Percentiles rank a stretch among this genome's conserved stretches.
These are phyloP conservation scores for Pandemis corylana DNA, from an alignment of 2,888 invertebrate species.

Conservation along the genomic window DNA sequence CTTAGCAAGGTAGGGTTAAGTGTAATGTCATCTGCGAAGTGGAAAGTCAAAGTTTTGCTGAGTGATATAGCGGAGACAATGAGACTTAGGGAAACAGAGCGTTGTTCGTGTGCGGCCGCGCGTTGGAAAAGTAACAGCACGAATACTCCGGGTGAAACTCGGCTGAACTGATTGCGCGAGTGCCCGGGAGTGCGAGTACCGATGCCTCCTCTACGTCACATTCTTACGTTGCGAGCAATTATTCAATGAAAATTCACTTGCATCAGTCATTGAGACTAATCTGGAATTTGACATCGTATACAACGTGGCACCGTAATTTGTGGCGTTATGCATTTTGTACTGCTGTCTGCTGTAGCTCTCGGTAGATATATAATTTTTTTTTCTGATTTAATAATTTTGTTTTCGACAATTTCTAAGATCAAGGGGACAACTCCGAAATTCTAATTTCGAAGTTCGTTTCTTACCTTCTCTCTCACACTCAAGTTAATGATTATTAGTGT, in stretches of 20 bases:
- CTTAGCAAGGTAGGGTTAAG: not conserved
- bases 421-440: too few relatives aligned
- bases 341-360: not conserved
- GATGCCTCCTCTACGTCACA: constrained; percentile 63
- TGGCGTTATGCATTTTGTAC: not conserved
- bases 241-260: constrained; percentile 52
- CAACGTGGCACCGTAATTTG: not conserved
- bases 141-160: constrained; percentile 84
- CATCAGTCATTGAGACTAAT: constrained; percentile 32
- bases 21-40: constrained; percentile 54
- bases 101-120: constrained; percentile 81
- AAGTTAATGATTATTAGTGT: too few relatives aligned
- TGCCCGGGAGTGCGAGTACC: constrained; percentile 43
- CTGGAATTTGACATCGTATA: not conserved
- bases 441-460: too few relatives aligned
- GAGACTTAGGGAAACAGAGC: constrained; percentile 82
- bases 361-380: too few relatives aligned
- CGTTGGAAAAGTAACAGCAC: constrained; percentile 84
- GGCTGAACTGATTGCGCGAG: constrained; percentile 76
- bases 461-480: too few relatives aligned
- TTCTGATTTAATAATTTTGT: too few relatives aligned
- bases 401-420: too few relatives aligned
- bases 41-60: constrained; percentile 79
- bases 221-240: constrained; percentile 68
- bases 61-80: constrained; percentile 72